Evolutionary conservation across 2,888 invertebrate species (phyloP).

Genomic region (Eupithecia dodoneata): DNA sequence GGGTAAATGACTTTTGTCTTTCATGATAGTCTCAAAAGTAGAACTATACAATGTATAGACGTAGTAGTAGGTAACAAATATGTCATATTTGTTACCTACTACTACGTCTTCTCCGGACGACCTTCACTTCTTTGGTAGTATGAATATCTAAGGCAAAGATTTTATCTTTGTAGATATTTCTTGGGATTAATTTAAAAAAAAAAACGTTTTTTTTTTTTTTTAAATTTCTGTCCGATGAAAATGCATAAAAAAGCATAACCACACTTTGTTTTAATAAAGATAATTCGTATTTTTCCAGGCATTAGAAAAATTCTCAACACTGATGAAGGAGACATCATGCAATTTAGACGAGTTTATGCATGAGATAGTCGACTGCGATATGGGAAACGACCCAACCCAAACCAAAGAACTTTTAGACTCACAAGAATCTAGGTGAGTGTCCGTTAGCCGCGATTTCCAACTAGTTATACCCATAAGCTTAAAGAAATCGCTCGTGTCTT

Average conservation of each 20-base stretch:
- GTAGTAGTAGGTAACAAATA: no score
- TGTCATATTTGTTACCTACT: not conserved
- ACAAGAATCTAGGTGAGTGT: constrained; percentile 87
- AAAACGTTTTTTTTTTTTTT: no score
- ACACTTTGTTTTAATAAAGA: not conserved
- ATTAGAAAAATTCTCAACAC: constrained; percentile 96
- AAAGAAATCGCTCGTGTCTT: constrained; percentile 24
- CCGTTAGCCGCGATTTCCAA: constrained; percentile 25
- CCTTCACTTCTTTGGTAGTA: no score
- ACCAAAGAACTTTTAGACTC: constrained; percentile 94
- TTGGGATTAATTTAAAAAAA: not conserved
- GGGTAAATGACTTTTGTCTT: no score
- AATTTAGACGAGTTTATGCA: constrained; percentile 94
- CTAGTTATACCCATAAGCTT: constrained; percentile 28
- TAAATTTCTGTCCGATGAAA: not conserved
- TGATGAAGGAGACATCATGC: constrained; percentile 95
- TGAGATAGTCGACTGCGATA: constrained; percentile 94
- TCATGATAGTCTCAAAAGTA: no score
- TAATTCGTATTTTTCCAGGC: constrained; percentile 85
- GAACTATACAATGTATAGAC: no score
- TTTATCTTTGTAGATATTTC: not conserved
- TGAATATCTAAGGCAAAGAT: not conserved
- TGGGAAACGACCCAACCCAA: constrained; percentile 96
- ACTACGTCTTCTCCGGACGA: not conserved
- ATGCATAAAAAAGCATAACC: not conserved